Evolutionary conservation across 2,888 invertebrate genomes (phyloP).

Genomic region (Nephrocerus scutellatus): DNA sequence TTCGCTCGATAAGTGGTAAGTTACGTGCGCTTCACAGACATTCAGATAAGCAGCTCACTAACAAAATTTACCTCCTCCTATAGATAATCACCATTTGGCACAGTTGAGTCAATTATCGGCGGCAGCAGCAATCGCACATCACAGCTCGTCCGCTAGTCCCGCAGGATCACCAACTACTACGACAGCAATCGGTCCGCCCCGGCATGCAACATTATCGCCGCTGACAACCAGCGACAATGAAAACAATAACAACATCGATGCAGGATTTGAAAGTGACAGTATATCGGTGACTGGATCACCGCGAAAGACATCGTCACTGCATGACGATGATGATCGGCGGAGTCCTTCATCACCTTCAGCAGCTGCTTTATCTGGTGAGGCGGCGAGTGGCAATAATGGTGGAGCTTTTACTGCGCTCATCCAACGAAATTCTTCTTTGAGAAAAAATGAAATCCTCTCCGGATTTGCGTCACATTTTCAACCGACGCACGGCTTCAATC

Average conservation of each 20-base stretch:
- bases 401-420: conserved; percentile 47
- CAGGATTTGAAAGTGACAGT: conserved; percentile 47
- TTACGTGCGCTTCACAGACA: conserved; percentile 17
- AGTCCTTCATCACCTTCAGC: conserved; percentile 39
- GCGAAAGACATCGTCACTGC: conserved; percentile 49
- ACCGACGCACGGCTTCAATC: conserved; percentile 50
- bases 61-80: not conserved
- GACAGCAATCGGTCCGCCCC: conserved; percentile 21
- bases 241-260: conserved; percentile 45
- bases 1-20: conserved; percentile 39
- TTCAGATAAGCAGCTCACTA: not conserved
- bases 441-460: conserved; percentile 43
- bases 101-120: conserved; percentile 40
- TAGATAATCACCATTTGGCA: conserved; percentile 34
- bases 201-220: conserved; percentile 46
- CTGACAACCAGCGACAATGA: conserved; percentile 39
- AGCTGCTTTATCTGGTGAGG: conserved; percentile 9
- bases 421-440: conserved; percentile 37
- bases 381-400: conserved; percentile 25
- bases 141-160: conserved; percentile 67
- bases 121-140: conserved; percentile 48
- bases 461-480: conserved; percentile 49
- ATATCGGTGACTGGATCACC: conserved; percentile 50
- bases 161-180: conserved; percentile 53
- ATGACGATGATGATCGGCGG: conserved; percentile 43